Base-by-base conservation (phyloP, 2,113 vertebrate genomes). In the Caranx melampygus region DNA sequence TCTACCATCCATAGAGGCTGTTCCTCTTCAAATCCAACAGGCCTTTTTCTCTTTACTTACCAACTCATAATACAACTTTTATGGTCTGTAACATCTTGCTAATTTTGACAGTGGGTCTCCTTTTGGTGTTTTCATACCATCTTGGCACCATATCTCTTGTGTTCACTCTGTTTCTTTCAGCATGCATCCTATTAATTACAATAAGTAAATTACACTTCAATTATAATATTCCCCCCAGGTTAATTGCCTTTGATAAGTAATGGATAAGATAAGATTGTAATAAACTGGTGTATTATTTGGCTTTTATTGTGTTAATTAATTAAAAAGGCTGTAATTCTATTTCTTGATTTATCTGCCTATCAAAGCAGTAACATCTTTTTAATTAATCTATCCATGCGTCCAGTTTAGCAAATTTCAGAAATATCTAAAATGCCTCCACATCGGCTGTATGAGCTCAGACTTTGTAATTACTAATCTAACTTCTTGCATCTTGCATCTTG, bases 201-300 rank as follows among this genome's bases (percentile, higher is more conserved):
- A n/a, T n/a, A n/a, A 52, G 63, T 35, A 10, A 61, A 79, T 54
- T 54, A 20, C 1, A 16, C 49, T 83, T 73, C 21, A 79, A 34
- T 74, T 74, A 65, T 4, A 59, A 47, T 20, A 26, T 21, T 6
- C 8, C 16, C 31, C 8, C 18, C 40, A 20, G 45, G 64, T 63
- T 84, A 78, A 80, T 64, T 77, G 54, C 16, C 16, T 69, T 31
- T 49, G 45, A 85, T 69, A 69, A 83, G 40, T 35, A 45, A 64
- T 70, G 37, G 21, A 62, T 4, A 44, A 72, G 63, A 86, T 78
- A 89, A 42, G 35, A 31, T n/a, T 37, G 59, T 44, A 58, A 83
- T 67, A 72, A 75, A 49, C 13, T 37, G 11, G 2, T 60, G 14
- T 57, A 21, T 44, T 73, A 42, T 62, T 82, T n/a, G 59, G 37